Base-by-base conservation (phyloP, 1,140 invertebrate species). In the Helicoverpa zea region DNA sequence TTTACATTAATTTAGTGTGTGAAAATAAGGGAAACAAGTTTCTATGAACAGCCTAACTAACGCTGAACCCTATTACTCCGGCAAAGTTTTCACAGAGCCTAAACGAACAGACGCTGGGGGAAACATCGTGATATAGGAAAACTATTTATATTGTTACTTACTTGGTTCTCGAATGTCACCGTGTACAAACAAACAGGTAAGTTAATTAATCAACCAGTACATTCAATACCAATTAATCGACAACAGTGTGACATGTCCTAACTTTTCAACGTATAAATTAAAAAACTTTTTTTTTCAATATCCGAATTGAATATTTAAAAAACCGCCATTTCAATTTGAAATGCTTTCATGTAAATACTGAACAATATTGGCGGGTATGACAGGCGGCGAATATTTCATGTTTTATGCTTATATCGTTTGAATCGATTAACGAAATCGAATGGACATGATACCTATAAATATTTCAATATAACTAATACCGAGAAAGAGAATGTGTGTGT, bases 261-360 rank as follows among this genome's bases (percentile, higher is more conserved):
- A 73, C 29, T 73, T 73, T 58, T 10, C 47, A 70, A 29, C 3
- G 14, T 54, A 56, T 43, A 58, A 58, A n/a, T 54, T 9, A 51
- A 51, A 73, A 73, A 73, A 73, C 16, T 54, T 13, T 35, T 56
- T 72, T 73, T 35, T 16, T 73, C 52, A 58, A 73, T 56, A 35
- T 70, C n/a, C 43, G 23, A 54, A 72, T 56, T 72, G 68, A 35
- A 72, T 56, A 72, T 72, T 23, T 72, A 56, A 5, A 56, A 73
- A 58, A 58, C 13, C 14, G 47, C 12, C 10, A 68, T 68, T 54
- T 72, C 11, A 51, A 73, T 14, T 73, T 52, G 29, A 18, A 70
- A 52, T 70, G 23, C 70, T 43, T 43, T 73, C 12, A 58, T 58
- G 18, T 72, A 10, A 72, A 73, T 73, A 35, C 12, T 29, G 68